phyloP scores from a whole-genome alignment of 2,888 invertebrate species.

The Allolobophora icterica region DNA sequence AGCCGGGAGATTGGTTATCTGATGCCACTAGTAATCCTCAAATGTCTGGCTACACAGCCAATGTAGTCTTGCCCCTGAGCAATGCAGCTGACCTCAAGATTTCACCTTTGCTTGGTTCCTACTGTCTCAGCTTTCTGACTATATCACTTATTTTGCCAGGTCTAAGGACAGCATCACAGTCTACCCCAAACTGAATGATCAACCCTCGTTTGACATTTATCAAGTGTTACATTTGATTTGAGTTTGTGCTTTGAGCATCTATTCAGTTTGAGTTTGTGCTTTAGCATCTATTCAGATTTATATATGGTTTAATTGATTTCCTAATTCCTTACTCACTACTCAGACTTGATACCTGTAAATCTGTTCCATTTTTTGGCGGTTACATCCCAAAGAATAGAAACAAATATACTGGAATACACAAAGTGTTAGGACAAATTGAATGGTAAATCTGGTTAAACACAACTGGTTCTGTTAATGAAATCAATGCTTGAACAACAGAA shows the following conservation, averaged over 20 bases:
- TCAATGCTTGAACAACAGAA: too few relatives aligned
- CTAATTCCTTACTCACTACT: neutral
- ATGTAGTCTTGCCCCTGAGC: neutral
- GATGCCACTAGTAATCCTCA: constrained; percentile 9
- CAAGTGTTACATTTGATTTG: neutral
- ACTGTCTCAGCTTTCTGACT: neutral
- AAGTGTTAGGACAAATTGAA: too few relatives aligned
- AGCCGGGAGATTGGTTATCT: constrained; percentile 11
- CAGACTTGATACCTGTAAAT: neutral
- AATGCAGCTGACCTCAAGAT: neutral
- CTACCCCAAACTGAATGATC: neutral
- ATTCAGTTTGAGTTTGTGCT: neutral
- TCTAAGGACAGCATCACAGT: neutral
- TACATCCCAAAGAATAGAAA: neutral
- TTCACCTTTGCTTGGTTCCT: neutral
- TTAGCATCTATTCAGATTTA: neutral
- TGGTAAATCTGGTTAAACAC: too few relatives aligned
- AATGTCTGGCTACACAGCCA: neutral
- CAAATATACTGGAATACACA: too few relatives aligned
- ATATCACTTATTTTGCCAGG: neutral
- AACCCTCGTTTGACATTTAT: neutral
- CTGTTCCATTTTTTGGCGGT: neutral
- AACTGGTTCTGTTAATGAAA: too few relatives aligned
- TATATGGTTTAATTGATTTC: neutral
- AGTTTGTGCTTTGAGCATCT: neutral